Evolutionary conservation across 2,888 invertebrate genomes (phyloP).

Genomic region (Andrena fulva): DNA sequence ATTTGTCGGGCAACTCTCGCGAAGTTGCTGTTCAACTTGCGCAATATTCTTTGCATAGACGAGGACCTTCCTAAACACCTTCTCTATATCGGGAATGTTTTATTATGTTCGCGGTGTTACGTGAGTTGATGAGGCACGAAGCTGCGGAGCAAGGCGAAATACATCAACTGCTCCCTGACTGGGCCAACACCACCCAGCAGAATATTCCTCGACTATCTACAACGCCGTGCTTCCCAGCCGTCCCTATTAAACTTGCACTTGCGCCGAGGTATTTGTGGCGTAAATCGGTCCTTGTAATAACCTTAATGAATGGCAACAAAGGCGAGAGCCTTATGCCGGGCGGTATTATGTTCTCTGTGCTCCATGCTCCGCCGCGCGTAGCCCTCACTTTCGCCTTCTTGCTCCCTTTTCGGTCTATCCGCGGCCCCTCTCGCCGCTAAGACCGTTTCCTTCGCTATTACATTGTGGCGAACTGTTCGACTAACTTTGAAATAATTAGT

Average conservation of each 20-base stretch:
- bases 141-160: too few relatives aligned
- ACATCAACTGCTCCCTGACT: too few relatives aligned
- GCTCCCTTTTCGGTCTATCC: slow-evolving; percentile 60
- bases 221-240: neutral
- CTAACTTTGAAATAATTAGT: slow-evolving; percentile 84
- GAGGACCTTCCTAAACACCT: too few relatives aligned
- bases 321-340: slow-evolving; percentile 61
- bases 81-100: too few relatives aligned
- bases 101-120: too few relatives aligned
- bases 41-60: too few relatives aligned
- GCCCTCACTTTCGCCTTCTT: slow-evolving; percentile 51
- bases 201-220: neutral
- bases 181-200: too few relatives aligned
- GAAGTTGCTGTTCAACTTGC: neutral
- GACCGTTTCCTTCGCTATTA: slow-evolving; percentile 80
- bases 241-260: slow-evolving; percentile 64
- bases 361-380: slow-evolving; percentile 43
- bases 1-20: neutral
- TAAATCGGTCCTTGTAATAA: slow-evolving; percentile 79
- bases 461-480: slow-evolving; percentile 82
- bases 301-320: slow-evolving; percentile 78
- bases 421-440: slow-evolving; percentile 62
- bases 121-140: too few relatives aligned
- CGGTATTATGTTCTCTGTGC: slow-evolving; percentile 73
- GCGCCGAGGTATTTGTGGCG: slow-evolving; percentile 62